These are phyloP conservation scores for Drosophila orosa DNA, from an alignment of 1,140 invertebrate genomes.

Conservation along the genomic window DNA sequence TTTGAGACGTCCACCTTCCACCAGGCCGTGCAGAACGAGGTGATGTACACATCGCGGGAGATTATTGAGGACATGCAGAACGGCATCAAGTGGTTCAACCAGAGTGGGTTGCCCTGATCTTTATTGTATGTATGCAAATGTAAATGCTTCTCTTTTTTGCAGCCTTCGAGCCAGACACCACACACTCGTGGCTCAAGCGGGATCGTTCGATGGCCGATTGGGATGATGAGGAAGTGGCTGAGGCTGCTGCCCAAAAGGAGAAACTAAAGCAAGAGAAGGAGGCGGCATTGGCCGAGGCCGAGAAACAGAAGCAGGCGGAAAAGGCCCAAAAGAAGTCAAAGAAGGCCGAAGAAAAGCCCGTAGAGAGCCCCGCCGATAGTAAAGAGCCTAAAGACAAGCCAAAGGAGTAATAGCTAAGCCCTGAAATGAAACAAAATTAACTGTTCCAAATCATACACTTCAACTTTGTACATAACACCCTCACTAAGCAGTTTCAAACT, in stretches of 20 bases:
- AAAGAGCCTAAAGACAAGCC: conserved; percentile 43
- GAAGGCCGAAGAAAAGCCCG: conserved; percentile 42
- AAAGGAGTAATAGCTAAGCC: conserved; percentile 50
- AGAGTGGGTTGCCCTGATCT: conserved; percentile 85
- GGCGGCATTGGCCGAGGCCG: conserved; percentile 60
- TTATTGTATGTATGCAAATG: conserved; percentile 54
- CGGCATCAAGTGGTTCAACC: conserved; percentile 86
- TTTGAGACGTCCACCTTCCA: conserved; percentile 86
- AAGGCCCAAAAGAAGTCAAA: conserved; percentile 66
- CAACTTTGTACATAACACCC: conserved; percentile 50
- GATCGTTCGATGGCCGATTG: conserved; percentile 86
- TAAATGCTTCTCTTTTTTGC: conserved; percentile 62
- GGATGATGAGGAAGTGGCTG: conserved; percentile 85
- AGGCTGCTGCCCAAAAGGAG: conserved; percentile 71
- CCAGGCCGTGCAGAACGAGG: conserved; percentile 90
- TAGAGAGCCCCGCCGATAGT: conserved; percentile 18
- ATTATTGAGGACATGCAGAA: conserved; percentile 88
- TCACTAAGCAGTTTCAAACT: conserved; percentile 50
- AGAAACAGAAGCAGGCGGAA: conserved; percentile 67
- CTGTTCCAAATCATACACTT: conserved; percentile 33
- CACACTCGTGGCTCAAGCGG: conserved; percentile 78
- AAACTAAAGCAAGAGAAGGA: conserved; percentile 66
- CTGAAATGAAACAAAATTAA: conserved; percentile 14
- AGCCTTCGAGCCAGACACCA: conserved; percentile 74
- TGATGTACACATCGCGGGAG: conserved; percentile 87